Evolutionary conservation across 2,888 invertebrate species (phyloP), one percentile per base, ranked within the genome.

Genomic region (Cheilosia urbana): DNA sequence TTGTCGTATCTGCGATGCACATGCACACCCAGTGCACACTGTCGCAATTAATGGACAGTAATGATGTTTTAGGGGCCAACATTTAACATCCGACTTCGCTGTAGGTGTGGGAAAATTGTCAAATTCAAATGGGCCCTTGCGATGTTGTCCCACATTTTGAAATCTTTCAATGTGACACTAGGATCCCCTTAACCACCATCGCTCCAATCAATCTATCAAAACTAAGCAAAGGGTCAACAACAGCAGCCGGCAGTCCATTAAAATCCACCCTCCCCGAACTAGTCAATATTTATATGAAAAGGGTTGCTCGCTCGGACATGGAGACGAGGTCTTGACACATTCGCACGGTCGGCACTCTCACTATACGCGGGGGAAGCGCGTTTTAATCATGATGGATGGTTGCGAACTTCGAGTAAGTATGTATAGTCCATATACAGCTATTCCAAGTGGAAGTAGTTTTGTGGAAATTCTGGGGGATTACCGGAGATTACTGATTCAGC

Each of bases 301-400:
- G 76, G 76, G 76, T 81, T 85, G 45, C 17, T 17, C 42, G 21
- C 34, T 51, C 30, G 47, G 19, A 27, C 11, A 7, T 4, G 27
- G n/a, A 27, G 24, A 24, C 40, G 51, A 40, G 66, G 34, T 55
- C 79, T 73, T 79, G 79, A 73, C 69, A 75, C 63, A 75, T 66
- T 84, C 79, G 58, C 75, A 80, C 65, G 75, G 79, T 62, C 73
- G 63, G 68, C 49, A 72, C 58, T 66, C 66, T 62, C 62, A 72
- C 81, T 37, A 9, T 13, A 13, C 37, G n/a, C n/a, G 37, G 75
- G 72, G 58, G 65, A 77, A 76, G 85, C 81, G 81, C 57, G 68
- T 72, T 85, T 85, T 85, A 85, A 85, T 85, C 85, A 85, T 81
- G 85, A 85, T 85, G 81, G 81, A 85, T 85, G 81, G 75, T 51